Conservation (phyloP, 2,113 vertebrate genomes). For the Dipodomys stephensi region DNA sequence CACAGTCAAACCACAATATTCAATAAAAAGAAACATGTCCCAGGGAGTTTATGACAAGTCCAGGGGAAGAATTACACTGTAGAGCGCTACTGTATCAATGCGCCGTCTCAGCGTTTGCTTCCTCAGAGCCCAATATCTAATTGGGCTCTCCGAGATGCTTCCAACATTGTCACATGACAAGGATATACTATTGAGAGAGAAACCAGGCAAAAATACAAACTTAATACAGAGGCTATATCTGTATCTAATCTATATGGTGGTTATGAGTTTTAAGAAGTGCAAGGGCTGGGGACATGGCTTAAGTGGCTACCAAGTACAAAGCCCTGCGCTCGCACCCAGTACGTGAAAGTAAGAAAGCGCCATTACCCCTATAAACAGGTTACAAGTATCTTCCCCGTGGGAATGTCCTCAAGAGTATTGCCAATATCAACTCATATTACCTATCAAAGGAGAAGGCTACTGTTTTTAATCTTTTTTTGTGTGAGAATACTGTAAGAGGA, state of each 20-base stretch:
- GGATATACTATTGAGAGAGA: not conserved
- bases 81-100: not conserved
- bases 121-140: not conserved
- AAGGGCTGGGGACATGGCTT: too few relatives aligned
- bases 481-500: too few relatives aligned
- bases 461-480: not conserved
- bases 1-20: not conserved
- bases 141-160: not conserved
- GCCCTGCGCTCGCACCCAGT: too few relatives aligned
- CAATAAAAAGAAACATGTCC: not conserved
- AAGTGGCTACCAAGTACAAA: too few relatives aligned
- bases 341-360: not conserved
- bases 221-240: not conserved
- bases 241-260: too few relatives aligned
- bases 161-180: not conserved
- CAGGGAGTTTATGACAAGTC: not conserved
- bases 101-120: not conserved
- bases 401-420: not conserved
- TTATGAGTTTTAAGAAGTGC: too few relatives aligned
- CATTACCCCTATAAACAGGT: not conserved
- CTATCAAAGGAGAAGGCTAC: not conserved
- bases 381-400: not conserved
- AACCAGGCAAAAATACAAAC: conserved; percentile 4
- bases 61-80: not conserved
- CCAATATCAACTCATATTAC: not conserved